Base-by-base conservation (phyloP, 2,888 invertebrate species). In the Yponomeuta evonymella region DNA sequence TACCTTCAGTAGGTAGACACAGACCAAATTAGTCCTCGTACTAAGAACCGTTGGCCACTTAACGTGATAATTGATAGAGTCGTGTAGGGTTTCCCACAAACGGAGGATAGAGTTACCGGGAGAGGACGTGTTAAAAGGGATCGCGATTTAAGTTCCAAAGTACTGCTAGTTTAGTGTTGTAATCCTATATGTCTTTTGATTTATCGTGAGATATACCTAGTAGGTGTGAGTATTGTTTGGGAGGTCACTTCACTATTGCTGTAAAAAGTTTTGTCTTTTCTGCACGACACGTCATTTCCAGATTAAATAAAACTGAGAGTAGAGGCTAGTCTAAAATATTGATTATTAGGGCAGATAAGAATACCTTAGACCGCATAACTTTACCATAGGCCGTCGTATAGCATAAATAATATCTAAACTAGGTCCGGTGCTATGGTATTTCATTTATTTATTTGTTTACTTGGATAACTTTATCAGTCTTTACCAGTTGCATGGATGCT, bases 121-220 rank as follows among this genome's bases (percentile, higher is more conserved):
- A 58, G 51, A 15, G 51, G 3, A 58, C 51, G 51, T 58, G 51
- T 62, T 69, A 69, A 69, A 69, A 69, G 68, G 68, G 63, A 63
- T 62, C 69, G 36, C n/a, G 62, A 69, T 69, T 69, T 69, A 63
- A 5, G 51, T 58, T 58, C 51, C 12, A 15, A 58, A 58, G 51
- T 58, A 58, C 51, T 58, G 64, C 6, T 64, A 23, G 30, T 30
- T 23, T 64, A 58, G 51, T 43, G 1, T 23, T 8, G 43, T 8
- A 43, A 43, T 43, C 43, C 43, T 43, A 43, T 43, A 43, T 8
- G 43, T 3, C 12, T 58, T 12, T 58, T 15, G 12, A 58, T 58
- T 58, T 58, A 58, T 58, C 15, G 51, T 58, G 15, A 5, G 51
- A 58, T 15, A 5, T 43, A 43, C 43, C 15, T 58, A 58, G 12